These are phyloP conservation scores for Eupithecia inturbata DNA, from an alignment of 2,888 invertebrate species.

Conservation along the genomic window DNA sequence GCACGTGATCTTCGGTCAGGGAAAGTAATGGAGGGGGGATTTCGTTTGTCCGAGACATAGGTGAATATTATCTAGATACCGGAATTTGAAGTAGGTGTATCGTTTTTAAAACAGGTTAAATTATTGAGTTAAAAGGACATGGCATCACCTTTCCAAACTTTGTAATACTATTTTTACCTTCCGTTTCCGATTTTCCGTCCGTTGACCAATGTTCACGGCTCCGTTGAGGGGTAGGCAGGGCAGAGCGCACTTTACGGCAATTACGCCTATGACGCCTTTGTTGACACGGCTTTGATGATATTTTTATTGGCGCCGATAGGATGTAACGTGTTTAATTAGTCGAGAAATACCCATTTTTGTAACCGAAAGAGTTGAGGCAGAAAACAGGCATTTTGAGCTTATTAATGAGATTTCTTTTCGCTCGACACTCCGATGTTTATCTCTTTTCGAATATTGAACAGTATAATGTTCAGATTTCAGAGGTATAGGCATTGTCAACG, in stretches of 20 bases:
- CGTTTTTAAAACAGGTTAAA: no score
- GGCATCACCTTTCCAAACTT: conserved; percentile 15
- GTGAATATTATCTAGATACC: no score
- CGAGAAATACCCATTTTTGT: conserved; percentile 27
- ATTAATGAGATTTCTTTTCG: neutral
- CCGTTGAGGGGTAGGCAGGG: conserved; percentile 44
- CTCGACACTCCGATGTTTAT: neutral
- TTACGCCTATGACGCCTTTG: conserved; percentile 62
- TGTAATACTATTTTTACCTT: conserved; percentile 45
- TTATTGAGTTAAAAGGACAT: neutral
- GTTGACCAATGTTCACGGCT: conserved; percentile 50
- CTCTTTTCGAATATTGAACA: neutral
- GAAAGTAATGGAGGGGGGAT: no score
- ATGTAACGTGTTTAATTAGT: conserved; percentile 36
- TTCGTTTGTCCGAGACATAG: no score
- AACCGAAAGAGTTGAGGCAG: neutral
- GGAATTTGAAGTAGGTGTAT: no score
- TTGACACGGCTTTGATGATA: conserved; percentile 51
- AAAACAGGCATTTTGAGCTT: neutral
- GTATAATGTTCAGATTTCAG: neutral
- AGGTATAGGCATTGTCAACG: neutral
- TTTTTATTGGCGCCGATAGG: conserved; percentile 49
- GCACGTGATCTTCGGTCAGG: no score
- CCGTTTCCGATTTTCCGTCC: conserved; percentile 55
- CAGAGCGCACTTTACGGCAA: conserved; percentile 60